A percentile compares a stretch with the other conserved stretches of the same genome.
These are phyloP conservation scores for Miichthys miiuy DNA, from an alignment of 2,797 vertebrate species.

Conservation along the genomic window DNA sequence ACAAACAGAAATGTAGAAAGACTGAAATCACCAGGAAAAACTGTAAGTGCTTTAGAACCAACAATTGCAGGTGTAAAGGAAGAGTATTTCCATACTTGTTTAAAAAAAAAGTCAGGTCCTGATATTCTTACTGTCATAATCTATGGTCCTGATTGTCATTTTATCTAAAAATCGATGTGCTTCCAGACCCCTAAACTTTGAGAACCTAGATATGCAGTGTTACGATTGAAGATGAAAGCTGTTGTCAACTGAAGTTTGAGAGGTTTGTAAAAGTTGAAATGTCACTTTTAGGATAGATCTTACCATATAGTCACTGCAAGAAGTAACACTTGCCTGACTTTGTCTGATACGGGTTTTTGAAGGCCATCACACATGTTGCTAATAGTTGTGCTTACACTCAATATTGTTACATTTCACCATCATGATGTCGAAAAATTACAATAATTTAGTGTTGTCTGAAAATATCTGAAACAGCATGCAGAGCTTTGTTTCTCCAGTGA, in stretches of 20 bases:
- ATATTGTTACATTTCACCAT: slow-evolving; percentile 37
- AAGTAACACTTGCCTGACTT: slow-evolving; percentile 44
- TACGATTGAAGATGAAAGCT: slow-evolving; percentile 45
- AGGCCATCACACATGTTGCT: slow-evolving; percentile 23
- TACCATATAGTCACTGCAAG: slow-evolving; percentile 33
- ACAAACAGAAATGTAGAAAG: slow-evolving; percentile 30
- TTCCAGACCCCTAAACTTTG: slow-evolving; percentile 67
- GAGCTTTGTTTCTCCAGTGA: slow-evolving; percentile 48
- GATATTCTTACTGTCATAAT: slow-evolving; percentile 38
- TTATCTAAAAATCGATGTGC: slow-evolving; percentile 69
- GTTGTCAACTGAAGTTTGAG: slow-evolving; percentile 29
- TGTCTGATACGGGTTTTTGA: slow-evolving; percentile 34
- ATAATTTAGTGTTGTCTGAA: slow-evolving; percentile 64
- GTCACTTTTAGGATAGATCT: slow-evolving; percentile 23
- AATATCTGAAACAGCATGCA: slow-evolving; percentile 54
- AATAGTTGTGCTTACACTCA: slow-evolving; percentile 4
- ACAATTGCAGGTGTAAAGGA: slow-evolving; percentile 16
- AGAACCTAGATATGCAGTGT: slow-evolving; percentile 63
- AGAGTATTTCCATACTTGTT: slow-evolving; percentile 40
- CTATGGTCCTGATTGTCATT: slow-evolving; percentile 45
- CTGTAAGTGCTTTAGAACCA: slow-evolving; percentile 38
- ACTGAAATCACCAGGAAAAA: slow-evolving; percentile 34
- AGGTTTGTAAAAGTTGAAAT: slow-evolving; percentile 27
- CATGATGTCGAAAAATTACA: slow-evolving; percentile 42
- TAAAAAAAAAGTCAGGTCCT: slow-evolving; percentile 24